A percentile compares a stretch with the other conserved stretches of the same genome.
These are phyloP conservation scores for Mesorhabditis spiculigera DNA, from an alignment of 2,888 invertebrate genomes.

Conservation along the genomic window DNA sequence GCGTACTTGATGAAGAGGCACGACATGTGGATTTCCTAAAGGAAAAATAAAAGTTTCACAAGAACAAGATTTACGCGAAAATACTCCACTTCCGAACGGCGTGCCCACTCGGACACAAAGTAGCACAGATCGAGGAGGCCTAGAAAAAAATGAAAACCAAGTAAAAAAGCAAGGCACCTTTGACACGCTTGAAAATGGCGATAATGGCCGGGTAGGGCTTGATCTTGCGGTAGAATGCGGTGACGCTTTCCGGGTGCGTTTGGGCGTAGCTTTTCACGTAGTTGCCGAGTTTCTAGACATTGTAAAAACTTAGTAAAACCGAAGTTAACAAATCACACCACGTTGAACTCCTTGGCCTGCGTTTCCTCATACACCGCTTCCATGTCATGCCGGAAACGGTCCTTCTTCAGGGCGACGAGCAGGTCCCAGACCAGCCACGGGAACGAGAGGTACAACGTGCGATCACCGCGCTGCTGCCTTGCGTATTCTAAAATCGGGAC, in stretches of 20 bases:
- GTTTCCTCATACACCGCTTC: constrained; percentile 4
- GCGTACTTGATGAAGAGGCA: too few species aligned
- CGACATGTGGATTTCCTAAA: too few species aligned
- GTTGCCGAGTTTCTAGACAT: background rate
- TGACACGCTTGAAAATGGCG: too few species aligned
- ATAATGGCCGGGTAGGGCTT: too few species aligned
- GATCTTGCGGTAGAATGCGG: too few species aligned
- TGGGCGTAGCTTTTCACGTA: background rate
- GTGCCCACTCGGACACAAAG: too few species aligned
- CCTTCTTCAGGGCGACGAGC: constrained; percentile 10
- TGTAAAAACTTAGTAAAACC: background rate
- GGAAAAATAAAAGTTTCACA: too few species aligned
- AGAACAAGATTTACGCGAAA: too few species aligned
- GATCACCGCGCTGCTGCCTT: background rate
- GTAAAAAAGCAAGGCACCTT: too few species aligned
- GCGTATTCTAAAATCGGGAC: background rate
- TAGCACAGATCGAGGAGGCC: too few species aligned
- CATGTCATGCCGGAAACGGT: background rate
- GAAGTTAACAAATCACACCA: background rate
- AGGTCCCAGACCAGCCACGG: constrained; percentile 28
- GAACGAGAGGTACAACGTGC: constrained; percentile 10
- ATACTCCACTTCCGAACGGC: too few species aligned
- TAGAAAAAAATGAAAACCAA: too few species aligned
- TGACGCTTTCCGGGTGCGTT: background rate
- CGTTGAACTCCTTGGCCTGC: background rate